phyloP scores from a whole-genome alignment of 2,113 vertebrate species.

The Microtus ochrogaster region DNA sequence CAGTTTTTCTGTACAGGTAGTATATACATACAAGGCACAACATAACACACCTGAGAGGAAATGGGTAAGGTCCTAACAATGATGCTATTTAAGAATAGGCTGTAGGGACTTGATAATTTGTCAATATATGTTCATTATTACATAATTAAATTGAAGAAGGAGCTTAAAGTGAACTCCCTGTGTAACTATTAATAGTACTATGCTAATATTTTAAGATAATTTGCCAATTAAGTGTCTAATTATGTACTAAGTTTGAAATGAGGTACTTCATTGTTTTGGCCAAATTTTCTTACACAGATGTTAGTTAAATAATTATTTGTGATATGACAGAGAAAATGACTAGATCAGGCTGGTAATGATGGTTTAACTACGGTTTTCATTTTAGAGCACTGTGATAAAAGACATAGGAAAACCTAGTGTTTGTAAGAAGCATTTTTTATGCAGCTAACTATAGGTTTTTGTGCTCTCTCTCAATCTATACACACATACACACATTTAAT shows the following conservation, averaged over 20 bases:
- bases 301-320: neutral
- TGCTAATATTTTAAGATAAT: neutral
- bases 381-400: neutral
- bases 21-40: neutral
- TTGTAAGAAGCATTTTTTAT: neutral
- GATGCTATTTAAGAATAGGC: neutral
- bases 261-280: neutral
- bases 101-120: neutral
- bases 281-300: neutral
- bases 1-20: neutral
- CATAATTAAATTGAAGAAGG: constrained; percentile 12
- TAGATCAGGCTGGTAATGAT: neutral
- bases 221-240: neutral
- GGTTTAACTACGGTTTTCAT: neutral
- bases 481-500: neutral
- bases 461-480: neutral
- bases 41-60: neutral
- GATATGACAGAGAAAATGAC: constrained; percentile 25
- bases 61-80: neutral
- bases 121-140: neutral
- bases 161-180: neutral
- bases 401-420: neutral
- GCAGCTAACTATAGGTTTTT: neutral
- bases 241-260: neutral
- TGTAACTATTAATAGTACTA: neutral